A percentile compares a stretch with the other conserved stretches of the same genome.
Evolutionary conservation across 2,888 invertebrate genomes (phyloP).

Genomic region (Acanthopleura granulata): DNA sequence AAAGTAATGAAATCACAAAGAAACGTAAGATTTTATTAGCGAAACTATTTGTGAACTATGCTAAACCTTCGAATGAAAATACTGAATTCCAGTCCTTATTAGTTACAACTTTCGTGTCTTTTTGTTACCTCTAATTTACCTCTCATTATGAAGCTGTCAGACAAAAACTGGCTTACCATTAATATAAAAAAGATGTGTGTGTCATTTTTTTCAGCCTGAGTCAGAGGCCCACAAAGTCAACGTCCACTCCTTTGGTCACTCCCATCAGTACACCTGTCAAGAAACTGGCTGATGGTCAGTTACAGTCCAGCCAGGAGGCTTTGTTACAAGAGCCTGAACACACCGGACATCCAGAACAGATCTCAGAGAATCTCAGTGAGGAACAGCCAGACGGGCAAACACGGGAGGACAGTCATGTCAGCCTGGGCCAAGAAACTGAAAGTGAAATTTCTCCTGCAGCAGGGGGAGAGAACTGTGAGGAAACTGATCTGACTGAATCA

Average conservation of each 20-base stretch:
- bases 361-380: neutral
- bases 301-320: neutral
- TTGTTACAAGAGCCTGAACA: neutral
- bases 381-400: neutral
- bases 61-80: too few relatives aligned
- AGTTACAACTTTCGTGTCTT: too few relatives aligned
- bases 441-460: neutral
- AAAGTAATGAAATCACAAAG: too few relatives aligned
- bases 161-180: too few relatives aligned
- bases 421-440: neutral
- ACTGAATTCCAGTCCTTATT: too few relatives aligned
- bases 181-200: too few relatives aligned
- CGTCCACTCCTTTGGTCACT: conserved; percentile 21
- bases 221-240: too few relatives aligned
- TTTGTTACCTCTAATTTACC: too few relatives aligned
- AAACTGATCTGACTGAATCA: neutral
- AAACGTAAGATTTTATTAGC: too few relatives aligned
- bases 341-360: neutral
- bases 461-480: neutral
- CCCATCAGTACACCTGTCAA: conserved; percentile 20
- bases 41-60: too few relatives aligned
- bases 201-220: too few relatives aligned
- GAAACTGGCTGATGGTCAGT: neutral
- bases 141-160: too few relatives aligned
- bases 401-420: neutral